Evolutionary conservation across 2,113 vertebrate species (phyloP), one percentile per base, ranked within the genome.

Genomic region (Stomatorhinus ivindoensis): DNA sequence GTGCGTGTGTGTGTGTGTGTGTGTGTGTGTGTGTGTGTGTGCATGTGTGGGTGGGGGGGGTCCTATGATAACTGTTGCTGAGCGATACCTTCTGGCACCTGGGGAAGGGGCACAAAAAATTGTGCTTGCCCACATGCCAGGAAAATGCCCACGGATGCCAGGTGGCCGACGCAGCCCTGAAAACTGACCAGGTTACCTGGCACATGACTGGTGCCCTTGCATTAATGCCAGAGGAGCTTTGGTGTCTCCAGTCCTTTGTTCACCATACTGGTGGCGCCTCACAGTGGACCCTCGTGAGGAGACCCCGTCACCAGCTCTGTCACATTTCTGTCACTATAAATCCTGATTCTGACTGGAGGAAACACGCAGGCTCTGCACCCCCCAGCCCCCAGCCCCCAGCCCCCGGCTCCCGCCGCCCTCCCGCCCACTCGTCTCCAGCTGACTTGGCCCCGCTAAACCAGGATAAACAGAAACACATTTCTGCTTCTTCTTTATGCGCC

Each of bases 281-380:
- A 0, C 55, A 61, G 8, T 11, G 19, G 46, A 0, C 2, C 8
- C 61, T 24, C 53, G 6, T 83, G 31, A 42, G 90, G 90, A 90
- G 92, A 39, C 89, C 87, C 85, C 89, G 90, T 93, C 91, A 93
- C 90, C 93, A 92, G 92, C 93, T 93, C 89, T 92, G 93, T 95
- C 94, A 95, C 93, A 93, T 91, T 91, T 92, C 93, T 95, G 94
- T 93, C 94, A 90, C 94, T 94, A 94, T 93, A 93, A 94, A 93
- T 94, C 91, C 90, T 88, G 88, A 86, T 91, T 84, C 44, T 91
- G 27, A 90, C 88, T 69, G 89, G 93, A 91, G 76, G 91, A 90
- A 91, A 87, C 69, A 31, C 86, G 87, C 69, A 55, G 69, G 89
- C 73, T 88, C 91, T 92, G 55, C 58, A 44, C 90, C 91, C 82